Evolutionary conservation across 2,113 vertebrate genomes (phyloP).

Genomic region (Hystrix cristata): DNA sequence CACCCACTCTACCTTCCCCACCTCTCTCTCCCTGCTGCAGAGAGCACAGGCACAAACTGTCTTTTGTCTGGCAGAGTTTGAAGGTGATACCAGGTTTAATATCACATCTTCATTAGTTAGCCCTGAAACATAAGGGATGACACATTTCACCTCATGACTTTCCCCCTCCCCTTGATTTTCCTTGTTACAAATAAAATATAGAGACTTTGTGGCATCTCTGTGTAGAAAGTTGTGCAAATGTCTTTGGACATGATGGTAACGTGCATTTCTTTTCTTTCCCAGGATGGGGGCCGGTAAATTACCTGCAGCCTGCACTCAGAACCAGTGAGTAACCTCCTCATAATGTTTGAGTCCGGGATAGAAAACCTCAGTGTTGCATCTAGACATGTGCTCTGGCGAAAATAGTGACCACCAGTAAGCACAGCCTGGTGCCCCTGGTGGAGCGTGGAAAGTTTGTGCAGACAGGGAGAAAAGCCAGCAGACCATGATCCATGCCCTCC

Average conservation of each 20-base stretch:
- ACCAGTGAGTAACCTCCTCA: slow-evolving; percentile 61
- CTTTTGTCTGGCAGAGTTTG: background rate
- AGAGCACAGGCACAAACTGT: background rate
- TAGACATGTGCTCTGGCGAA: background rate
- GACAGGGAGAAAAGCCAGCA: background rate
- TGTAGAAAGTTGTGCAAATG: background rate
- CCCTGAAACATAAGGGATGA: background rate
- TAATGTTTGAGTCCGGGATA: background rate
- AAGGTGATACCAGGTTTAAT: background rate
- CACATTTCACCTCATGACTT: background rate
- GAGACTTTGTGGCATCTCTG: background rate
- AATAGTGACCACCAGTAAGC: background rate
- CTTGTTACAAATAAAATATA: background rate
- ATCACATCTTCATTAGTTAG: background rate
- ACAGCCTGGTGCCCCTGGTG: background rate
- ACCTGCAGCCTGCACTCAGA: background rate
- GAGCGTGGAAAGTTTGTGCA: background rate
- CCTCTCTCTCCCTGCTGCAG: background rate
- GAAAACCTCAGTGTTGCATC: background rate
- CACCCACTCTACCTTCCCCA: too few species aligned
- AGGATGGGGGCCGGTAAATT: slow-evolving; percentile 52
- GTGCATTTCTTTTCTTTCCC: slow-evolving; percentile 36
- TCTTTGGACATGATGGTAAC: background rate
- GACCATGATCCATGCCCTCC: background rate
- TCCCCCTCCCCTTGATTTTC: background rate